Evolutionary conservation across 2,888 invertebrate genomes (phyloP).

Genomic region (Oeneis ivallda): DNA sequence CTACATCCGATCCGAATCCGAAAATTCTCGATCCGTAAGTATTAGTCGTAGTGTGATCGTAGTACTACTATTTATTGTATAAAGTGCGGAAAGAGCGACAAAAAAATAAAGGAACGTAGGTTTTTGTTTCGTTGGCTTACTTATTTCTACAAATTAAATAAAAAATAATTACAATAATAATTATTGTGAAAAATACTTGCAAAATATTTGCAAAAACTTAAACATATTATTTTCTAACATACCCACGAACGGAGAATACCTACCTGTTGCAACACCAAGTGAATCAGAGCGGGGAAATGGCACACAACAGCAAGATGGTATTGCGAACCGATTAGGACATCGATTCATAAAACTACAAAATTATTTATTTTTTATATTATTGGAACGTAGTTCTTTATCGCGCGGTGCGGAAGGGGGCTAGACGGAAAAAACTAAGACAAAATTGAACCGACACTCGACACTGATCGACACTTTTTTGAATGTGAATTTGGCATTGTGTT

Average conservation of each 20-base stretch:
- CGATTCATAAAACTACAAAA: slow-evolving; percentile 17
- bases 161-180: background rate
- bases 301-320: slow-evolving; percentile 28
- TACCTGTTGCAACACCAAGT: slow-evolving; percentile 10
- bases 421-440: too few relatives aligned
- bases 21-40: too few relatives aligned
- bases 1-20: too few relatives aligned
- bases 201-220: slow-evolving; percentile 2
- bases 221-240: slow-evolving; percentile 10
- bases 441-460: too few relatives aligned
- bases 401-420: too few relatives aligned
- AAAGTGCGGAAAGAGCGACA: too few relatives aligned
- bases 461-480: too few relatives aligned
- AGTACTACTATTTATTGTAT: too few relatives aligned
- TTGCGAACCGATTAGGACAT: slow-evolving; percentile 32
- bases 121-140: background rate
- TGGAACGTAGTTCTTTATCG: too few relatives aligned
- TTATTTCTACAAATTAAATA: background rate
- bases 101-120: background rate
- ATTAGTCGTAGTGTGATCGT: too few relatives aligned
- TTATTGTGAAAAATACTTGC: background rate
- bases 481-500: too few relatives aligned
- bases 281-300: slow-evolving; percentile 43
- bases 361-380: background rate
- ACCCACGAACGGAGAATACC: background rate